A percentile compares a stretch with the other conserved stretches of the same genome.
Conservation (phyloP, 2,888 invertebrate genomes). For the Drosophila phalerata region DNA sequence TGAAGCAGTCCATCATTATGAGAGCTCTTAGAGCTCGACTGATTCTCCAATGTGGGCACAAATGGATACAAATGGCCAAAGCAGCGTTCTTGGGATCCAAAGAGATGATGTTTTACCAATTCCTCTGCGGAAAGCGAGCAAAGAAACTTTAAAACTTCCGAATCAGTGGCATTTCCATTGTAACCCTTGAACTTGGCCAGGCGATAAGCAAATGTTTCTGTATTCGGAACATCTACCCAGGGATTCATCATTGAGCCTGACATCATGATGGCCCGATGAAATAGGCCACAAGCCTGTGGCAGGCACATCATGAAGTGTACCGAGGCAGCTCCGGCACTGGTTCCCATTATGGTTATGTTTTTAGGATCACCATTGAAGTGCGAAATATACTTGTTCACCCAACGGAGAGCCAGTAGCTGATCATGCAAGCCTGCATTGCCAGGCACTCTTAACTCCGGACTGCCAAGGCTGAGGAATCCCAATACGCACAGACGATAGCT, state of each 20-base stretch:
- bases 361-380: conserved; percentile 86
- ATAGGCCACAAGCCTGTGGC: conserved; percentile 84
- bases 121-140: conserved; percentile 61
- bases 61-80: conserved; percentile 76
- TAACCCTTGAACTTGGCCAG: conserved; percentile 82
- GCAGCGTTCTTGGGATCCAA: conserved; percentile 65
- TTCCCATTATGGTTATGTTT: conserved; percentile 86
- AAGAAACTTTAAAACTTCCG: conserved; percentile 80
- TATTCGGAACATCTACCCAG: conserved; percentile 74
- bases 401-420: conserved; percentile 86
- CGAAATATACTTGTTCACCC: conserved; percentile 86
- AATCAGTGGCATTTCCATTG: conserved; percentile 74
- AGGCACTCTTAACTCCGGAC: conserved; percentile 85
- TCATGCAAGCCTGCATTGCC: conserved; percentile 87
- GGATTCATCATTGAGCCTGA: conserved; percentile 79
- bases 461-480: conserved; percentile 85
- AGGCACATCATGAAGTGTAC: conserved; percentile 86
- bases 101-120: conserved; percentile 77
- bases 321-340: conserved; percentile 86
- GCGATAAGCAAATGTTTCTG: conserved; percentile 61
- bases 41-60: conserved; percentile 76
- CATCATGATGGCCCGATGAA: conserved; percentile 83
- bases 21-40: background rate
- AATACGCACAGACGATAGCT: conserved; percentile 86
- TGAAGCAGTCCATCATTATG: conserved; percentile 49